Base-by-base conservation (phyloP, 2,113 vertebrate species). In the Macheiramphus alcinus region DNA sequence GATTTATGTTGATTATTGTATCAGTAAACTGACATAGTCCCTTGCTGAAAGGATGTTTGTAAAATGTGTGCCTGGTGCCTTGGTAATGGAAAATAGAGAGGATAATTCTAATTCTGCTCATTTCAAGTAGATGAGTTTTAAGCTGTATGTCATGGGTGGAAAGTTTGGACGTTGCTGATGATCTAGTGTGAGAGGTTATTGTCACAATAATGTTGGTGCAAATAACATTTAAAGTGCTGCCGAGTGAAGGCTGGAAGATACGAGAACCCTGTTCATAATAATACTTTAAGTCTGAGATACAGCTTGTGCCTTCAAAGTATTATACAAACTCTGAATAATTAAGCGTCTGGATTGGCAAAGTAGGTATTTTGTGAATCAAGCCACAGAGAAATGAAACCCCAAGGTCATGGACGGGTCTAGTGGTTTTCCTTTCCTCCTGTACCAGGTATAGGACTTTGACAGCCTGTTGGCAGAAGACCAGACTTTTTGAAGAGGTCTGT, bases 1-100 rank as follows among this genome's bases (percentile, higher is more conserved):
- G 94, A 95, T 95, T 94, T 89, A 86, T 91, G 89, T 82, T 91
- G 94, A 94, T 97, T 86, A 72, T 94, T 87, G 43, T 93, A 78
- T 89, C 88, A 75, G 94, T 85, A 84, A 94, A 94, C 18, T 76
- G 58, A 59, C 78, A 47, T 8, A 94, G 75, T 83, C 81, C 81
- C 81, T 85, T 86, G 94, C 74, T 95, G 74, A 90, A 94, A 93
- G 59, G 61, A 90, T 92, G 48, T 68, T 86, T 96, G 89, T 43
- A 73, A 95, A 94, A 79, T 27, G 27, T 59, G 56, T 78, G 42
- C 53, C 86, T 94, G 76, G 26, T 89, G 73, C 50, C 89, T 90
- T 36, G 23, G 78, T 89, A 95, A 85, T 89, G 62, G 89, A 79
- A 93, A 91, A 93, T 61, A 62, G 3, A 76, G 93, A 70, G 36